Evolutionary conservation across 2,888 invertebrate genomes (phyloP).

Genomic region (Campoletis raptor): DNA sequence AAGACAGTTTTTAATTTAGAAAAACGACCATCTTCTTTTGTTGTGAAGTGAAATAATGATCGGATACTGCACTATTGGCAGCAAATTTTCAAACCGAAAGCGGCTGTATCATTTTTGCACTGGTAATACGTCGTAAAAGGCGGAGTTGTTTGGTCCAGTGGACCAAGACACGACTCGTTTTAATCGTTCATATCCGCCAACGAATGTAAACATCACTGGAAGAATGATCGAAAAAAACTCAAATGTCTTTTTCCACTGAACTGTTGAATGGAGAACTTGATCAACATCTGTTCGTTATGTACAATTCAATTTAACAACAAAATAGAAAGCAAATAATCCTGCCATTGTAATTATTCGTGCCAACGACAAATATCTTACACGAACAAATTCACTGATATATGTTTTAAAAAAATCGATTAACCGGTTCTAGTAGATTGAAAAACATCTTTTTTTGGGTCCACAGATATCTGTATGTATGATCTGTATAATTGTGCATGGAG

Average conservation of each 20-base stretch:
- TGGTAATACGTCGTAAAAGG: background rate
- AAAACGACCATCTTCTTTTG: background rate
- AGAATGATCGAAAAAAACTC: background rate
- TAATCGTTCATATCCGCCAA: background rate
- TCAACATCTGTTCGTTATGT: background rate
- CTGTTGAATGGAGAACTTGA: background rate
- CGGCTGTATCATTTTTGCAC: background rate
- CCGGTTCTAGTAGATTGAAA: too few species aligned
- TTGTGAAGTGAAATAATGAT: background rate
- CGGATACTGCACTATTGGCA: background rate
- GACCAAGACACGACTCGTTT: background rate
- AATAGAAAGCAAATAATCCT: background rate
- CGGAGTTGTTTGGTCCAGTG: constrained; percentile 1
- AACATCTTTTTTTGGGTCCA: too few species aligned
- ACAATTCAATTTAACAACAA: too few species aligned
- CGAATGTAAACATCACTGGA: background rate
- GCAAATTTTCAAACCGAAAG: background rate
- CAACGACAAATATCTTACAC: too few species aligned
- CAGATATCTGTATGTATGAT: too few species aligned
- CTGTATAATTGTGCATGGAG: too few species aligned
- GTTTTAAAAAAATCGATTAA: too few species aligned
- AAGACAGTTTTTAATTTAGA: too few species aligned
- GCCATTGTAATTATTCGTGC: background rate
- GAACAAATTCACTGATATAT: too few species aligned
- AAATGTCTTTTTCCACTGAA: background rate